Conservation (phyloP, 2,888 invertebrate genomes). For the Apamea sordens region DNA sequence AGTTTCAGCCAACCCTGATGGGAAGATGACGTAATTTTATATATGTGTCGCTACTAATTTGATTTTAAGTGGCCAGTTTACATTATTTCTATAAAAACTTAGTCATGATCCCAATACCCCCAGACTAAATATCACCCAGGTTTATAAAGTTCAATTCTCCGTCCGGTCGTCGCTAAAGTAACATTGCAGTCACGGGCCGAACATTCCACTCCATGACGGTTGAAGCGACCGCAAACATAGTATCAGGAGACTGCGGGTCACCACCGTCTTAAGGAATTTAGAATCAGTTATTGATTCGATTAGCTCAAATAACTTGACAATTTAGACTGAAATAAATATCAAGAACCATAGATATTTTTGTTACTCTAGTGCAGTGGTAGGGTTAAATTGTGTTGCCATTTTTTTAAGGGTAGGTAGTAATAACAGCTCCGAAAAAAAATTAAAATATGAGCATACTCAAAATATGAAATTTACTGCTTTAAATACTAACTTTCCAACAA, state of each 20-base stretch:
- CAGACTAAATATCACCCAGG: background rate
- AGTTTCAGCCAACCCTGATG: too few species aligned
- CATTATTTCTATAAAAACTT: background rate
- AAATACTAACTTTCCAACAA: too few species aligned
- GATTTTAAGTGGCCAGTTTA: background rate
- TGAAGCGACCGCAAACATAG: slow-evolving; percentile 18
- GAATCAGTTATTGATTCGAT: background rate
- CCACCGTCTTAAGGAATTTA: slow-evolving; percentile 11
- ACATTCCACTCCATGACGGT: slow-evolving; percentile 30
- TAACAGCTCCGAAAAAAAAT: too few species aligned
- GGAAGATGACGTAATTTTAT: too few species aligned
- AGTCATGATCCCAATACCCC: background rate
- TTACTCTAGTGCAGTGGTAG: background rate
- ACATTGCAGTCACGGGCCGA: slow-evolving; percentile 1
- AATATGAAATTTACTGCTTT: too few species aligned
- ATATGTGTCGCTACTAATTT: background rate
- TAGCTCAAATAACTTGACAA: background rate
- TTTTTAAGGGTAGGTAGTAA: too few species aligned
- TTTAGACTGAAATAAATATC: background rate
- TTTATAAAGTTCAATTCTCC: background rate
- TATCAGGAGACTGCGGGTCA: slow-evolving; percentile 10
- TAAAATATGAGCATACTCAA: too few species aligned
- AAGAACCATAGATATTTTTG: background rate
- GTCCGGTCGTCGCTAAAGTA: background rate
- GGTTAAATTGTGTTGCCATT: background rate